These are phyloP conservation scores for Ibycter americanus DNA, from an alignment of 2,797 vertebrate genomes.

Conservation along the genomic window DNA sequence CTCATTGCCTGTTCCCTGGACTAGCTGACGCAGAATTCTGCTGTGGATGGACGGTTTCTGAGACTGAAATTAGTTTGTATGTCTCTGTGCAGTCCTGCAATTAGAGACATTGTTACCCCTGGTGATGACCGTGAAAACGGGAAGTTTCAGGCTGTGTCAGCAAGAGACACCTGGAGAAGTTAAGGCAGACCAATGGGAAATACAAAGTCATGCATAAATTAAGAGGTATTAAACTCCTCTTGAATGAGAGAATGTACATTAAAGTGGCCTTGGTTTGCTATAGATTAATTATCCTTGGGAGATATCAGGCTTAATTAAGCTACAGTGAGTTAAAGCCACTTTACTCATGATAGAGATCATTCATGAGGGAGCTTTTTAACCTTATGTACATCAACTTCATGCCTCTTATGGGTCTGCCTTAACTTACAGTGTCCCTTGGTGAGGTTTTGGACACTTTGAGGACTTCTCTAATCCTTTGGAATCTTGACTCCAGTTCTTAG, in stretches of 20 bases:
- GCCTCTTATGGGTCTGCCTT: not conserved
- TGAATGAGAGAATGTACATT: not conserved
- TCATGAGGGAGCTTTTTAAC: not conserved
- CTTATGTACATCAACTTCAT: not conserved
- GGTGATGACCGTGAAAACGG: not conserved
- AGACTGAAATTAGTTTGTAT: not conserved
- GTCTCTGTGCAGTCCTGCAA: not conserved
- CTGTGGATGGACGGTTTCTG: not conserved
- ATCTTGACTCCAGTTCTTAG: not conserved
- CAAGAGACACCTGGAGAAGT: not conserved
- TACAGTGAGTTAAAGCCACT: constrained; percentile 32
- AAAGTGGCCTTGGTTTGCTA: constrained; percentile 21
- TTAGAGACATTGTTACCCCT: not conserved
- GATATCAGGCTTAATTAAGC: constrained; percentile 43
- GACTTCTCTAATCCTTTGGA: not conserved
- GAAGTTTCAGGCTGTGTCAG: not conserved
- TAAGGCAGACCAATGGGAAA: not conserved
- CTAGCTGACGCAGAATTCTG: not conserved
- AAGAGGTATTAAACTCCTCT: not conserved
- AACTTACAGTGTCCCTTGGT: not conserved
- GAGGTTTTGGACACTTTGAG: not conserved
- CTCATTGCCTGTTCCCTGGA: not conserved
- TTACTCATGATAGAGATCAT: not conserved
- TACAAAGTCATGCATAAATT: not conserved
- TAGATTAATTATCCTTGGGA: constrained; percentile 59